Base-by-base conservation (phyloP, 2,113 vertebrate genomes). In the Herpetotheres cachinnans region DNA sequence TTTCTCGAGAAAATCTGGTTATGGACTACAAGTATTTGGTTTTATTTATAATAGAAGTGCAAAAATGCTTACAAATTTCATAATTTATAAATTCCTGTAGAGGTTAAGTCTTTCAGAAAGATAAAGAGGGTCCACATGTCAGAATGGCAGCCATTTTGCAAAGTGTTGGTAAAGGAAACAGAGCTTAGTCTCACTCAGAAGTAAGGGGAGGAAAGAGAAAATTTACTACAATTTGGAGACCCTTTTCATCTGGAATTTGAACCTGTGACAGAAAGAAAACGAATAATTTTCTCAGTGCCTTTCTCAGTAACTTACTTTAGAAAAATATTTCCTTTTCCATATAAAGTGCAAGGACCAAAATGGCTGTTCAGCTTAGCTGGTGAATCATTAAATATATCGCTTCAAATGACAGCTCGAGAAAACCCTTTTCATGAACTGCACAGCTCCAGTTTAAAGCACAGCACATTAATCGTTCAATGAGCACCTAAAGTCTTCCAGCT, bases 141-240 rank as follows among this genome's bases (percentile, higher is more conserved):
- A 59, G 4, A 54, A 13, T 55, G 89, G 82, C 93, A 92, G 80
- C 86, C 89, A 95, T 92, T 96, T 95, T 95, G n/a, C 11, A 61
- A 55, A 25, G 13, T 44, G 7, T 18, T 52, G 12, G 20, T 20
- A 12, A 77, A 16, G 9, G n/a, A 62, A 66, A 74, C 54, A 77
- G 40, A 82, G 76, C 15, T 54, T 14, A 15, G 13, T 56, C 67
- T 80, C n/a, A 40, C 25, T 27, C 52, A 77, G 36, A 90, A 88
- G 62, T 50, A 26, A 49, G 8, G 7, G 12, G 25, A 36, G 9
- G 10, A 63, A 73, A 80, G 20, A 47, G 7, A 74, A 62, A 27
- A 70, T 10, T n/a, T 49, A 10, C 17, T 46, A 55, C 6, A 24
- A 13, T 25, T 20, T 47, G 10, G 21, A 71, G 9, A 21, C 4